Percentiles rank a stretch among this genome's conserved stretches.
These are phyloP conservation scores for Hydractinia echinata DNA, from an alignment of 30 jellyfish, hydroid and myxozoan species.

Conservation along the genomic window DNA sequence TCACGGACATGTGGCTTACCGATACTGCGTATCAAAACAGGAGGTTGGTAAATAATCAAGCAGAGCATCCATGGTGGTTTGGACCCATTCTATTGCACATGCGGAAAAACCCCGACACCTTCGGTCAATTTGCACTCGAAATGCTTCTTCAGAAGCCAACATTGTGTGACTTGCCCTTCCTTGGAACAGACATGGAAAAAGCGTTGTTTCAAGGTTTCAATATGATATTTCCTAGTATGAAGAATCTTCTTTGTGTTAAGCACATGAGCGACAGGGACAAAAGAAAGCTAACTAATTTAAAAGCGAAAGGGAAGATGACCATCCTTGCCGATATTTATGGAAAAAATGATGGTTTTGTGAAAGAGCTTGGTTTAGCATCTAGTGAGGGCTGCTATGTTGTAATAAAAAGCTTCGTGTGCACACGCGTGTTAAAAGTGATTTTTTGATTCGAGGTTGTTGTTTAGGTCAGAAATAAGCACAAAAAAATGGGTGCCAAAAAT, in stretches of 20 bases:
- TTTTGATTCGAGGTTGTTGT: no score
- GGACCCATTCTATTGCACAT: background rate
- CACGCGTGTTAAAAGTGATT: no score
- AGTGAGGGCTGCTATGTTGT: no score
- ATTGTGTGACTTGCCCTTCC: background rate
- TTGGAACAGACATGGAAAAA: slow-evolving; percentile 1
- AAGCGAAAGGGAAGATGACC: background rate
- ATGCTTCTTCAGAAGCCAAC: background rate
- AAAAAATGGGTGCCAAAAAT: no score
- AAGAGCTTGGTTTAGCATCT: background rate
- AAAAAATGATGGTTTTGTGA: background rate
- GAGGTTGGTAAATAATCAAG: background rate
- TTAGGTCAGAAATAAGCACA: no score
- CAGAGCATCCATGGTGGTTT: background rate
- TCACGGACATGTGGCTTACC: slow-evolving; percentile 1
- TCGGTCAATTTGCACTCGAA: background rate
- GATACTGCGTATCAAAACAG: background rate
- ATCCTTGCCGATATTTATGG: slow-evolving; percentile 2
- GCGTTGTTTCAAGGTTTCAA: background rate
- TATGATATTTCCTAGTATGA: background rate
- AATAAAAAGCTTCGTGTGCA: no score
- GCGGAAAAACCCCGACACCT: background rate
- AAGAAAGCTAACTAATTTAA: background rate
- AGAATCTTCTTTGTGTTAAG: slow-evolving; percentile 1
- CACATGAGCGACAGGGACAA: slow-evolving; percentile 12